Base-by-base conservation (phyloP, 1,140 invertebrate genomes). In the Anagrus nilaparvatae region DNA sequence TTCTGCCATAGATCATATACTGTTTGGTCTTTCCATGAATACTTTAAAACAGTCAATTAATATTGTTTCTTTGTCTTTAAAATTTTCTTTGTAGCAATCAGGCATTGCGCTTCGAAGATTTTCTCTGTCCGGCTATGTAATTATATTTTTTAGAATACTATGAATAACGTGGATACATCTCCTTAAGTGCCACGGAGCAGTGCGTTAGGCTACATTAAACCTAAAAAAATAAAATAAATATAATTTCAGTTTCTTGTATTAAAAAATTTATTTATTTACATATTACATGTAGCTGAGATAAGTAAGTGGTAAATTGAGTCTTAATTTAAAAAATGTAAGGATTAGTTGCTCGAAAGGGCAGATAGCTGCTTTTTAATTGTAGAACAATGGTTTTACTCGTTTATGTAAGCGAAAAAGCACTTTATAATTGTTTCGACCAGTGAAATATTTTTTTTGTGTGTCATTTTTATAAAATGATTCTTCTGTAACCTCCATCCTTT, bases 1-100 rank as follows among this genome's bases (percentile, higher is more conserved):
- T 17, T 46, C 17, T 21, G 37, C 43, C 30, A 30, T 20, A 3
- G 40, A 16, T 7, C 20, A 23, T 17, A 46, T 38, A 35, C 39
- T 36, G 12, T 2, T 9, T 8, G 49, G 45, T 3, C 20, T 44
- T 39, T n/a, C n/a, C n/a, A n/a, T n/a, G n/a, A n/a, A n/a, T n/a
- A n/a, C n/a, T n/a, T n/a, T n/a, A n/a, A n/a, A n/a, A n/a, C n/a
- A n/a, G n/a, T n/a, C n/a, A n/a, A n/a, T n/a, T n/a, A n/a, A n/a
- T n/a, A n/a, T n/a, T n/a, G n/a, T n/a, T n/a, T n/a, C n/a, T n/a
- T n/a, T n/a, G n/a, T n/a, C n/a, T n/a, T n/a, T n/a, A n/a, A n/a
- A n/a, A n/a, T n/a, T n/a, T 51, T 36, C 17, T 21, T 31, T n/a
- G 17, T 36, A 43, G 27, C 33, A 43, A 7, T 9, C 3, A 17